These are phyloP conservation scores for Odontamblyopus rebecca DNA, from an alignment of 2,797 vertebrate genomes.

Conservation along the genomic window DNA sequence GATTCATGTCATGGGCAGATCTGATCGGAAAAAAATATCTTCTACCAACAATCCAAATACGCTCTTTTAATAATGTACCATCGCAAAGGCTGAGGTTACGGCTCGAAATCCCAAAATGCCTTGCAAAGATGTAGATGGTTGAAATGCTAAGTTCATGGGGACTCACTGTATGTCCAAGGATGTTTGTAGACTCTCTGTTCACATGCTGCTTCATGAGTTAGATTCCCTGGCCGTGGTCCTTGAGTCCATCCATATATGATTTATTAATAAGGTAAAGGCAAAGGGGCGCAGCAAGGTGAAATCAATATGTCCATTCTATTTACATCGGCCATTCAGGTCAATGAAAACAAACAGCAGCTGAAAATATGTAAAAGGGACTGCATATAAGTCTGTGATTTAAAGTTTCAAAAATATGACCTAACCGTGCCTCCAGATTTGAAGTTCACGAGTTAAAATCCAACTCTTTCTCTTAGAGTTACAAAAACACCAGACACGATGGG, in stretches of 20 bases:
- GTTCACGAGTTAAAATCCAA: too few relatives aligned
- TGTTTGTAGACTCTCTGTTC: neutral
- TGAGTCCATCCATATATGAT: neutral
- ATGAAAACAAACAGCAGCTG: neutral
- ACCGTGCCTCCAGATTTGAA: too few relatives aligned
- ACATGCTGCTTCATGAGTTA: too few relatives aligned
- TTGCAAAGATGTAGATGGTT: too few relatives aligned
- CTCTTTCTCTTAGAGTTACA: too few relatives aligned
- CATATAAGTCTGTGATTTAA: neutral
- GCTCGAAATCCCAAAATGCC: neutral
- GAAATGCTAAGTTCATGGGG: too few relatives aligned
- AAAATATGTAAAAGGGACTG: neutral
- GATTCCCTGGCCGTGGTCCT: neutral
- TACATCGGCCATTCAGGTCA: neutral
- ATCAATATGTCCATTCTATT: neutral
- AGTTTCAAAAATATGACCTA: too few relatives aligned
- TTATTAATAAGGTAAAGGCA: neutral
- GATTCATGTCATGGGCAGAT: neutral
- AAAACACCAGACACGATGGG: too few relatives aligned
- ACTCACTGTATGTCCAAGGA: neutral
- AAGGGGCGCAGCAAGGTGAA: neutral
- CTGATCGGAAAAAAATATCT: neutral
- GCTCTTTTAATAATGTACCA: neutral
- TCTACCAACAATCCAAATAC: neutral
- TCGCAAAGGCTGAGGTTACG: neutral